Percentiles rank a stretch among this genome's conserved stretches.
These are phyloP conservation scores for Hyperoodon ampullatus DNA, from an alignment of 2,113 vertebrate species.

Conservation along the genomic window DNA sequence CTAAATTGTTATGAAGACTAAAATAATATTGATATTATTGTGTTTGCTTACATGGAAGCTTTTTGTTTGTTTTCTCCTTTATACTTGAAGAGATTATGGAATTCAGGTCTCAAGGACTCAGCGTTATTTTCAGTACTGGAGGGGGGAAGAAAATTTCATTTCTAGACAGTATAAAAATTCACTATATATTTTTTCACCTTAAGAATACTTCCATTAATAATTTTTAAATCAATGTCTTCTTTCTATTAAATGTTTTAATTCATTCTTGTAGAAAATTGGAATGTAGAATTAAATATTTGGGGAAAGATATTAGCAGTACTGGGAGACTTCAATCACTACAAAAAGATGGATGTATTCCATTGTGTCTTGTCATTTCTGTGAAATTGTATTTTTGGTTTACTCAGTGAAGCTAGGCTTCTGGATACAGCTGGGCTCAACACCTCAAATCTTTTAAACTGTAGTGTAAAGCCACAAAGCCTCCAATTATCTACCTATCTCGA, in stretches of 20 bases:
- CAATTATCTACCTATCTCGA: conserved; percentile 52
- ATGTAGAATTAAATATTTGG: neutral
- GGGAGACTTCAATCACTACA: neutral
- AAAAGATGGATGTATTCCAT: neutral
- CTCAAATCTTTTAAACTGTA: conserved; percentile 70
- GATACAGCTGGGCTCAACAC: conserved; percentile 48
- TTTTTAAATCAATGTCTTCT: neutral
- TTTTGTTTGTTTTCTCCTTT: neutral
- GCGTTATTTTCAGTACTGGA: neutral
- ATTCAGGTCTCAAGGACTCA: neutral
- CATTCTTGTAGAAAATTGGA: neutral
- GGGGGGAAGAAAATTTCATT: neutral
- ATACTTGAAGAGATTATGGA: neutral
- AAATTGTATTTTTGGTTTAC: conserved; percentile 50
- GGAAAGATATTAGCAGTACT: neutral
- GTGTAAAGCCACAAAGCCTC: conserved; percentile 69
- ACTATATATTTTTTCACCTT: neutral
- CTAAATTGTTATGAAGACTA: neutral
- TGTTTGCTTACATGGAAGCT: neutral
- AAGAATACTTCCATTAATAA: neutral
- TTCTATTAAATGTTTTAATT: neutral
- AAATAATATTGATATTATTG: neutral
- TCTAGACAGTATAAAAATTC: neutral
- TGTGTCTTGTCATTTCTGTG: neutral
- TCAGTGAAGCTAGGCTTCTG: conserved; percentile 59